These are phyloP conservation scores for Ptilodon capucinus DNA, from an alignment of 2,888 invertebrate genomes.

Conservation along the genomic window DNA sequence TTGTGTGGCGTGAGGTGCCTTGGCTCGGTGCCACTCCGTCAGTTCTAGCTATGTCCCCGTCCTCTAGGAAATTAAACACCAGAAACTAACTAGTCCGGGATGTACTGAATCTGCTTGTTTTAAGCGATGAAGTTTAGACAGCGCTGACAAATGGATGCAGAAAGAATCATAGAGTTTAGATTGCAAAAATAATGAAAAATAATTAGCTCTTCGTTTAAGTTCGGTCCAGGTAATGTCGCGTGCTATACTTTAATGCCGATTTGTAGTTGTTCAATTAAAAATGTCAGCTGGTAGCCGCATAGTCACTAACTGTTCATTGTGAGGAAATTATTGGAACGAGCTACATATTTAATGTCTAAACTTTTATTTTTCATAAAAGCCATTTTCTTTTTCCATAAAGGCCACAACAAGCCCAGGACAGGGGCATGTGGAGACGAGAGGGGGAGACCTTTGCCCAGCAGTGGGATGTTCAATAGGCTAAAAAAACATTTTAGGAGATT, in stretches of 20 bases:
- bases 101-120: constrained; percentile 26
- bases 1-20: constrained; percentile 51
- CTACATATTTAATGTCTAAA: not conserved
- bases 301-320: not conserved
- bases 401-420: too few species aligned
- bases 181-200: constrained; percentile 9
- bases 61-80: constrained; percentile 39
- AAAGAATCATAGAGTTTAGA: constrained; percentile 12
- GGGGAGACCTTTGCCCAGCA: too few species aligned
- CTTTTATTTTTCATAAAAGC: not conserved
- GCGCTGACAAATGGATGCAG: constrained; percentile 14
- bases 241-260: not conserved
- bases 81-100: constrained; percentile 35
- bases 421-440: too few species aligned
- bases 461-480: too few species aligned
- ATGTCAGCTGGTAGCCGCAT: not conserved
- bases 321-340: not conserved
- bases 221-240: not conserved
- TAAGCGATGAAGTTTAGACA: constrained; percentile 13
- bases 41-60: constrained; percentile 46
- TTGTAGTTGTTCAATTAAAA: not conserved
- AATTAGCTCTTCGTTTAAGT: not conserved
- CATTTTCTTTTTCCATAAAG: too few species aligned
- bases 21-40: constrained; percentile 64
- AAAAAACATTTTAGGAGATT: too few species aligned